phyloP scores from a whole-genome alignment of 2,888 invertebrate genomes.

The Melikaiella ostensackeni region DNA sequence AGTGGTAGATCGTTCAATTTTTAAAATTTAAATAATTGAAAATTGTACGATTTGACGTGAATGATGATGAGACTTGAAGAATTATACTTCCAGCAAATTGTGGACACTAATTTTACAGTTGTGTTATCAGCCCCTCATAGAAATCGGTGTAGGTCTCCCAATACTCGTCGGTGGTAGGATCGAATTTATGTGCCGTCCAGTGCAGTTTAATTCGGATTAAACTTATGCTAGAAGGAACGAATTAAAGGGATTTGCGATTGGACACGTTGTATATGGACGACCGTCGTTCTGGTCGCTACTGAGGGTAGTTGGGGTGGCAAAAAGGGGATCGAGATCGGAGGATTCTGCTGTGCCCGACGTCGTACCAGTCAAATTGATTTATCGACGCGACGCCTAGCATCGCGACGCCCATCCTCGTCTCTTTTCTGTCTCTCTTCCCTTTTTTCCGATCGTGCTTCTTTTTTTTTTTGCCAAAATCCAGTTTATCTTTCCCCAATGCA shows the following conservation, averaged over 20 bases:
- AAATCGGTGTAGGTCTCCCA: constrained; percentile 24
- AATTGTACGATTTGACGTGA: too few species aligned
- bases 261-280: constrained; percentile 71
- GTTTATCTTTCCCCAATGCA: neutral
- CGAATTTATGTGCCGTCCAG: constrained; percentile 71
- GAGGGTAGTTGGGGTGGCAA: constrained; percentile 51
- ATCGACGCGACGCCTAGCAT: constrained; percentile 66
- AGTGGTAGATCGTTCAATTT: too few species aligned
- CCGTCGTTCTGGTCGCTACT: constrained; percentile 62
- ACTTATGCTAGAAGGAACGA: constrained; percentile 72
- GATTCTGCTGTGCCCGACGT: constrained; percentile 67
- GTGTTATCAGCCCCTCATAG: constrained; percentile 26
- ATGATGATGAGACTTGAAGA: neutral
- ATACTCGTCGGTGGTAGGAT: constrained; percentile 52
- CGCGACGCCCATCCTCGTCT: constrained; percentile 62
- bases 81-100: neutral
- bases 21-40: too few species aligned
- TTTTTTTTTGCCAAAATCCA: neutral
- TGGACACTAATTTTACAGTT: constrained; percentile 12
- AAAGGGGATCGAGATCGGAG: constrained; percentile 54
- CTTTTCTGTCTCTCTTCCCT: constrained; percentile 54
- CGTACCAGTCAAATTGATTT: constrained; percentile 74
- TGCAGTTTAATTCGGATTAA: constrained; percentile 73
- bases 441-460: constrained; percentile 35
- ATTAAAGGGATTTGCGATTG: constrained; percentile 75